Evolutionary conservation across 2,113 vertebrate genomes (phyloP).

Genomic region (Rhodinocichla rosea): DNA sequence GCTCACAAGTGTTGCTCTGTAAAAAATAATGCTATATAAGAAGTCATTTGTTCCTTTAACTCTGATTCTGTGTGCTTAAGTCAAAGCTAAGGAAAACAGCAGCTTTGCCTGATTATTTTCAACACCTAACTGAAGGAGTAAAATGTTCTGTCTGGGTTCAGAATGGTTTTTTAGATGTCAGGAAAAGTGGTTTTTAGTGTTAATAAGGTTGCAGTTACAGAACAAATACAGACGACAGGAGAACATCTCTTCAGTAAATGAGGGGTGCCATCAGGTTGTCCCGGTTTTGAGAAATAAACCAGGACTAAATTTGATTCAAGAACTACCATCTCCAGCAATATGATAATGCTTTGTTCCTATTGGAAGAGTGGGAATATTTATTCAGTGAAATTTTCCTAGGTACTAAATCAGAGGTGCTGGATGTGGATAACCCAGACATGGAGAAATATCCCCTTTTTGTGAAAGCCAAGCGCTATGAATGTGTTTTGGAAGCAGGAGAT

Average conservation of each 20-base stretch:
- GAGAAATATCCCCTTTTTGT: constrained; percentile 88
- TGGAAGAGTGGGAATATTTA: background rate
- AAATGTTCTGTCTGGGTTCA: background rate
- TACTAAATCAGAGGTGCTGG: constrained; percentile 90
- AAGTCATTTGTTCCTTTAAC: background rate
- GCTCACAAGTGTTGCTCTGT: background rate
- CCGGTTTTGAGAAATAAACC: background rate
- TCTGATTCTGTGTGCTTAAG: background rate
- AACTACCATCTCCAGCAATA: background rate
- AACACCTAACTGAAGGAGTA: background rate
- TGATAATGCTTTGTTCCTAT: background rate
- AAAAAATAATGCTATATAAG: background rate
- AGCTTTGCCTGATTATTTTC: background rate
- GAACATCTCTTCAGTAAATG: background rate
- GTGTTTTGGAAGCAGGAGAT: constrained; percentile 87
- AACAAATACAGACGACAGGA: background rate
- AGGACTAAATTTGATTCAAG: background rate
- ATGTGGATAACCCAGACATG: constrained; percentile 88
- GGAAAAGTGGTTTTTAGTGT: background rate
- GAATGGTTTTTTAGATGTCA: background rate
- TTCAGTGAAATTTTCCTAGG: constrained; percentile 73
- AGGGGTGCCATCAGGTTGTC: background rate
- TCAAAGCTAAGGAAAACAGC: background rate
- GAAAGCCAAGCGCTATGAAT: constrained; percentile 85
- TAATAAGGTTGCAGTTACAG: background rate